Conservation (phyloP, 2,113 vertebrate species). For the Ageneiosus marmoratus region DNA sequence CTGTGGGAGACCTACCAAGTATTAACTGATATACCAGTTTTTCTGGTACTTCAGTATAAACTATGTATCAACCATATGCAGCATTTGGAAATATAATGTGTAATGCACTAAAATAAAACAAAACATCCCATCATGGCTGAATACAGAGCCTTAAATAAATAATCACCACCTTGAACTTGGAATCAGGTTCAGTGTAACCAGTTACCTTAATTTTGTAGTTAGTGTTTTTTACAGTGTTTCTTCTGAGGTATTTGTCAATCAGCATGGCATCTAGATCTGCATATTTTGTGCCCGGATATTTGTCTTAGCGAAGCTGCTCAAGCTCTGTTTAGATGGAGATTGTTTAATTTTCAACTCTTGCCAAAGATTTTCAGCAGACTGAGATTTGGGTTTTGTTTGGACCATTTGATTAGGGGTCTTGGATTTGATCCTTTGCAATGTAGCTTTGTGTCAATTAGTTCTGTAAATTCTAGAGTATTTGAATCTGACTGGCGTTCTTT, state of each 20-base stretch:
- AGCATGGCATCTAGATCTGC: not conserved
- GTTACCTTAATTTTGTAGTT: no score
- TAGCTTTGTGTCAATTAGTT: not conserved
- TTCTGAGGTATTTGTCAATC: not conserved
- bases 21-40: no score
- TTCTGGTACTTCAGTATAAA: no score
- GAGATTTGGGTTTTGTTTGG: not conserved
- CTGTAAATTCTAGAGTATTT: not conserved
- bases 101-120: not conserved
- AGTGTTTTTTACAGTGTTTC: not conserved
- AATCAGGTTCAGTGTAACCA: no score
- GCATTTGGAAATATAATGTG: not conserved
- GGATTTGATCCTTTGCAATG: not conserved
- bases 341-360: not conserved
- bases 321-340: not conserved
- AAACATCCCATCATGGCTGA: not conserved
- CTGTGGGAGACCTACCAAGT: no score
- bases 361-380: not conserved
- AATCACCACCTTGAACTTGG: not conserved
- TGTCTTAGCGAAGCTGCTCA: not conserved
- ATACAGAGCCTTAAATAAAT: not conserved
- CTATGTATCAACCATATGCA: not conserved
- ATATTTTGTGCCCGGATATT: no score
- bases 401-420: not conserved
- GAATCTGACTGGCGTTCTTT: no score